These are phyloP conservation scores for Acanthurus leucopareius DNA, from an alignment of 2,797 vertebrate genomes.

Conservation along the genomic window DNA sequence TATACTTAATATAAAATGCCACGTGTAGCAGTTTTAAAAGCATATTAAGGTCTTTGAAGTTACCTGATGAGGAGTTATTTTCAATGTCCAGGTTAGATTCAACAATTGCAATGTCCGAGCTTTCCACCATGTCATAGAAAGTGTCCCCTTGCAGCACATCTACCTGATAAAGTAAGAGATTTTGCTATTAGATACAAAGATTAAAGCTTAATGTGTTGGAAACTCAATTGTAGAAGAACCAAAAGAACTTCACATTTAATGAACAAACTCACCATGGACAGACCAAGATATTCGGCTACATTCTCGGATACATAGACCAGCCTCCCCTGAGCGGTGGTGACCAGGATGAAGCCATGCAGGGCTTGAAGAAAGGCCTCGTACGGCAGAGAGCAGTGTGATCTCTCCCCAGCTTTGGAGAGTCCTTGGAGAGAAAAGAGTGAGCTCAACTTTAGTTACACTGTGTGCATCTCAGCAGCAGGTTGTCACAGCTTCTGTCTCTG, in stretches of 20 bases:
- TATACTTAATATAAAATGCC: neutral
- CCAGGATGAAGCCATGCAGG: conserved; percentile 89
- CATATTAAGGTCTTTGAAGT: conserved; percentile 5
- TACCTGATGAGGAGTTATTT: conserved; percentile 76
- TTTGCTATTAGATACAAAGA: conserved; percentile 18
- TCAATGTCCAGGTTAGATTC: conserved; percentile 77
- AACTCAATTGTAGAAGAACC: neutral
- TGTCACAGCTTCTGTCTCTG: conserved; percentile 34
- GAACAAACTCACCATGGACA: conserved; percentile 87
- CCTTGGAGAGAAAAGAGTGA: conserved; percentile 57
- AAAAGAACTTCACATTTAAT: neutral
- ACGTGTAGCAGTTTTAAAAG: neutral
- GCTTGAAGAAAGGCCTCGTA: conserved; percentile 83
- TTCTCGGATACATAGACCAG: conserved; percentile 91
- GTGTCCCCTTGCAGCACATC: conserved; percentile 88
- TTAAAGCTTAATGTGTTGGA: neutral
- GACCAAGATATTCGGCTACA: conserved; percentile 85
- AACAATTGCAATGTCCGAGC: conserved; percentile 56
- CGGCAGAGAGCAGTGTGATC: conserved; percentile 44
- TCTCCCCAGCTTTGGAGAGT: conserved; percentile 39
- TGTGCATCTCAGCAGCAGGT: conserved; percentile 25
- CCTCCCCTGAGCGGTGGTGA: conserved; percentile 80
- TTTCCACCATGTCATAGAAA: conserved; percentile 85
- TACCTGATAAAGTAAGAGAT: conserved; percentile 76
- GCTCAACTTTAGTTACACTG: conserved; percentile 39